Evolutionary conservation across 2,888 invertebrate species (phyloP), one percentile per base, ranked within the genome.

Genomic region (Orchesella flavescens): DNA sequence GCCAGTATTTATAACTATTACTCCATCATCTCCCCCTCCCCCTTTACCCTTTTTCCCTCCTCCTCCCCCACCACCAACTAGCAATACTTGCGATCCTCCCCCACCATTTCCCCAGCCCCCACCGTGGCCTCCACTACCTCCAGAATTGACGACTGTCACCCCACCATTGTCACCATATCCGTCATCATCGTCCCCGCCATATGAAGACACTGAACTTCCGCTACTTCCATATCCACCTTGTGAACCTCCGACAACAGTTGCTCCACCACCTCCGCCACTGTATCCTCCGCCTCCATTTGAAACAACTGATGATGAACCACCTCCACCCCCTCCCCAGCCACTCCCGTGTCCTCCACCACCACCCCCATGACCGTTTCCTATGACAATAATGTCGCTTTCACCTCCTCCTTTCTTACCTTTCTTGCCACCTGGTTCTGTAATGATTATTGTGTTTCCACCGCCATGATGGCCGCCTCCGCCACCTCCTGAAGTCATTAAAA

Each of bases 81-180:
- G 76, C 17, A 80, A 74, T 19, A 81, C 80, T 61, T 84, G 69
- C 13, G 71, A 77, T 55, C 79, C 65, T 1, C 65, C 19, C 9
- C 71, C 80, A 13, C 77, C 44, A 3, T 65, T 55, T 63, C 73
- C 78, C 61, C 68, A 53, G 17, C 83, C 83, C 7, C 81, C 61
- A 44, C 75, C 78, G 0, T 57, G 21, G 23, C 72, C 59, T 43
- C 79, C 68, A 15, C 24, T 46, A n/a, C 23, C 34, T 43, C 83
- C 83, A n/a, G 81, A n/a, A 53, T 75, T 69, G 34, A 82, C 44
- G n/a, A 84, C 79, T 24, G 75, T 80, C 0, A 79, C 71, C 19
- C 73, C 77, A 44, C 69, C 68, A 10, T 78, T 71, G 7, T 68
- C 82, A 23, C 81, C 81, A 15, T 73, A 82, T 17, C 82, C 83